phyloP scores from a whole-genome alignment of 1,140 invertebrate genomes.

The Drosophila saltans region DNA sequence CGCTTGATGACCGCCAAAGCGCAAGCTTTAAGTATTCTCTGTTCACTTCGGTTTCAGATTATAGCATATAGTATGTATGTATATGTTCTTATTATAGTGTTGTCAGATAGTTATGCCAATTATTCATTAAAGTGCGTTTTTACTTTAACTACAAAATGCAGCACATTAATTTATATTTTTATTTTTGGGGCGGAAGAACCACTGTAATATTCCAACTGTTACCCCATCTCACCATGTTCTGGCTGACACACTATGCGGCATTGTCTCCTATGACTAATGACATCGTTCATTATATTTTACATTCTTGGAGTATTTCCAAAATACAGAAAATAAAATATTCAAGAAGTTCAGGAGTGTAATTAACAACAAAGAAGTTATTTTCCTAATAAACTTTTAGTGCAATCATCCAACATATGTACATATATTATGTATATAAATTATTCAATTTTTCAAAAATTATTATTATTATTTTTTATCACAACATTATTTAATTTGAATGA shows the following conservation, averaged over 20 bases:
- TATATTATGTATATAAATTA: too few relatives aligned
- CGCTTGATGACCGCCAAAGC: slow-evolving; percentile 48
- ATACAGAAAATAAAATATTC: slow-evolving; percentile 34
- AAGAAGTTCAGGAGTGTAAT: slow-evolving; percentile 31
- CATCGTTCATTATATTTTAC: slow-evolving; percentile 78
- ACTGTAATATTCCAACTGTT: slow-evolving; percentile 27
- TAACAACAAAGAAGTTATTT: too few relatives aligned
- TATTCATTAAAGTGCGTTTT: slow-evolving; percentile 76
- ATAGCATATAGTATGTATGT: not conserved
- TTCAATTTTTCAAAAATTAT: too few relatives aligned
- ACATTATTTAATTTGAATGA: too few relatives aligned
- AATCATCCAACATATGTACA: too few relatives aligned
- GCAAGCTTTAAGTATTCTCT: slow-evolving; percentile 9
- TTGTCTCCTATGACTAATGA: slow-evolving; percentile 80
- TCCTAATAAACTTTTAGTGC: too few relatives aligned
- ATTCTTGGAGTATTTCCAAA: slow-evolving; percentile 80
- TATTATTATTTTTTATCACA: too few relatives aligned
- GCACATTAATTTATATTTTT: slow-evolving; percentile 14
- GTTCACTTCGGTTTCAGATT: slow-evolving; percentile 6
- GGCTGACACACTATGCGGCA: slow-evolving; percentile 50
- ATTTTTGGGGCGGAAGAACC: slow-evolving; percentile 30
- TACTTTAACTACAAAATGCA: slow-evolving; percentile 51
- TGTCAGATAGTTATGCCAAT: slow-evolving; percentile 72
- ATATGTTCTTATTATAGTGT: slow-evolving; percentile 5
- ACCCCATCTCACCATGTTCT: slow-evolving; percentile 11